phyloP scores from a whole-genome alignment of 2,797 vertebrate genomes.

The Mallotus villosus region DNA sequence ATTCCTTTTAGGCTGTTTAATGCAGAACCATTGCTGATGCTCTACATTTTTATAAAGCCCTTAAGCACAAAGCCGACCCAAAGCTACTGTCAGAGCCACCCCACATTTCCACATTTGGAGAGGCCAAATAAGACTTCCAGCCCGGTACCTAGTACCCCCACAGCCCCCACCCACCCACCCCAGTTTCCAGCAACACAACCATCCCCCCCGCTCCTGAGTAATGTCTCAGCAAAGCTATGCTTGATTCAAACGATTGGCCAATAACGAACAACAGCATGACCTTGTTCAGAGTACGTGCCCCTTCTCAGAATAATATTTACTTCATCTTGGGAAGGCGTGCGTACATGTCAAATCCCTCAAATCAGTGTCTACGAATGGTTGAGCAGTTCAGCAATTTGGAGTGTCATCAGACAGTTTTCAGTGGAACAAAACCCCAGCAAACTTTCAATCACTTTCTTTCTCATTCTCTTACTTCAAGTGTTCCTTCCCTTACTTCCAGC shows the following conservation, averaged over 20 bases:
- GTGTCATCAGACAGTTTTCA: not conserved
- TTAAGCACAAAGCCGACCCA: conserved; percentile 40
- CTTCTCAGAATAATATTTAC: conserved; percentile 45
- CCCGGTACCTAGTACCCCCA: conserved; percentile 53
- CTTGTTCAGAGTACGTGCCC: conserved; percentile 36
- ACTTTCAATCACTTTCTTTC: not conserved
- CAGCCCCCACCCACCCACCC: not conserved
- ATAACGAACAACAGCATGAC: conserved; percentile 32
- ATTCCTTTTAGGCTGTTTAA: conserved; percentile 50
- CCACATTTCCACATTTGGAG: conserved; percentile 23
- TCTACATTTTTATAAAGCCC: conserved; percentile 33
- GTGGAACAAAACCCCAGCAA: not conserved
- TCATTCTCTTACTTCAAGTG: conserved; percentile 23
- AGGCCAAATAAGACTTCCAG: conserved; percentile 38
- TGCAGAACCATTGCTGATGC: conserved; percentile 46
- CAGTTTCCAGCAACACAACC: conserved; percentile 5
- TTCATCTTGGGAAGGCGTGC: conserved; percentile 33
- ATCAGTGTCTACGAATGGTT: conserved; percentile 28
- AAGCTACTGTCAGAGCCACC: conserved; percentile 42
- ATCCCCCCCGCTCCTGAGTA: conserved; percentile 34
- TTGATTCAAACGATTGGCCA: conserved; percentile 32
- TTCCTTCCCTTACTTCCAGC: not conserved
- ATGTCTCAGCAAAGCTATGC: conserved; percentile 39
- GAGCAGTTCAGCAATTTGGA: conserved; percentile 20
- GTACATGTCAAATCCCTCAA: conserved; percentile 29